These are phyloP conservation scores for Netelia virgata DNA, from an alignment of 2,888 invertebrate species.

Conservation along the genomic window DNA sequence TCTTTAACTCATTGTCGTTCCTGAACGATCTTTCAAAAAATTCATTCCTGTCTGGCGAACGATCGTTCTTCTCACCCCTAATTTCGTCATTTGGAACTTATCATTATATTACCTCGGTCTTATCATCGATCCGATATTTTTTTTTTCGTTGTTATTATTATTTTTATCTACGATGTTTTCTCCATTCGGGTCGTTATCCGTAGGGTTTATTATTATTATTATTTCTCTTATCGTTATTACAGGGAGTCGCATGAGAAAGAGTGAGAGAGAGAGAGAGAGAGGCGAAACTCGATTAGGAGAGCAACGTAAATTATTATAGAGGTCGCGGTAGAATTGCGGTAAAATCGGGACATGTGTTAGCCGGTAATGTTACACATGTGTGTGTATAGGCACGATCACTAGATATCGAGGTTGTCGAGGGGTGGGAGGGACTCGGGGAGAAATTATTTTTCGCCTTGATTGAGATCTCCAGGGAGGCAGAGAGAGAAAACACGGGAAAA, in stretches of 20 bases:
- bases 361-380: constrained; percentile 23
- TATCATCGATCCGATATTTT: neutral
- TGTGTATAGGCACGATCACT: neutral
- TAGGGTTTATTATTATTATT: constrained; percentile 31
- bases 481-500: constrained; percentile 67
- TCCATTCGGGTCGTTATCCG: constrained; percentile 18
- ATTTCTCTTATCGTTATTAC: constrained; percentile 32
- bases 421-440: constrained; percentile 70
- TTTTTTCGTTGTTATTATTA: constrained; percentile 16
- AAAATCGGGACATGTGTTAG: constrained; percentile 32
- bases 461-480: constrained; percentile 81
- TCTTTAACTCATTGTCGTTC: constrained; percentile 62
- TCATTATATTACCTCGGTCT: neutral
- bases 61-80: constrained; percentile 18
- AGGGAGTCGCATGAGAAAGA: neutral
- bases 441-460: constrained; percentile 83
- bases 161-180: neutral
- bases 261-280: constrained; percentile 8
- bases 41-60: constrained; percentile 66
- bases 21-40: constrained; percentile 72
- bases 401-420: constrained; percentile 30
- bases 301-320: constrained; percentile 76
- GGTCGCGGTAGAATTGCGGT: constrained; percentile 53
- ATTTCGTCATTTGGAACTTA: constrained; percentile 13
- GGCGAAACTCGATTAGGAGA: constrained; percentile 77